A percentile compares a stretch with the other conserved stretches of the same genome.
These are phyloP conservation scores for Diplazon laetatorius DNA, from an alignment of 2,888 invertebrate genomes.

Conservation along the genomic window DNA sequence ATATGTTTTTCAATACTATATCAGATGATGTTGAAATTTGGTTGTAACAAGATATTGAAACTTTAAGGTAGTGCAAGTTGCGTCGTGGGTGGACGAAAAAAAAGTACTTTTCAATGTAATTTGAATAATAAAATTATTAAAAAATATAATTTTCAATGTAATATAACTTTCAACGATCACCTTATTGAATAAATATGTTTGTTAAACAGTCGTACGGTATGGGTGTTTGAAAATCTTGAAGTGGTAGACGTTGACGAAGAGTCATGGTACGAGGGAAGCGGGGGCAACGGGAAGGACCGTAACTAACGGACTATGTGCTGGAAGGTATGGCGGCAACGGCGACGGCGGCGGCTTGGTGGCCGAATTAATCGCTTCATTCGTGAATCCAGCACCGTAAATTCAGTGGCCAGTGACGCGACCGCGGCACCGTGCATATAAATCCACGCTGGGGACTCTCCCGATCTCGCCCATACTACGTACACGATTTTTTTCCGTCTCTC, in stretches of 20 bases:
- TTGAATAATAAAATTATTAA: too few species aligned
- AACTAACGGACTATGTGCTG: conserved; percentile 59
- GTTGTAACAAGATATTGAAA: too few species aligned
- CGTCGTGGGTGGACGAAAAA: too few species aligned
- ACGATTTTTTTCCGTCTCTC: conserved; percentile 3
- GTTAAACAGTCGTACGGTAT: not conserved
- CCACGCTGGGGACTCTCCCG: conserved; percentile 49
- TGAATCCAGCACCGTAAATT: conserved; percentile 60
- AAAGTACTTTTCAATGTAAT: too few species aligned
- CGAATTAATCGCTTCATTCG: conserved; percentile 65
- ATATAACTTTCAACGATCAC: too few species aligned
- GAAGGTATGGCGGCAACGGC: conserved; percentile 44
- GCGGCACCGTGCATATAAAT: conserved; percentile 59
- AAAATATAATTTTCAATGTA: too few species aligned
- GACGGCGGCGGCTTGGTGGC: conserved; percentile 52
- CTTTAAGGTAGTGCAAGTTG: too few species aligned
- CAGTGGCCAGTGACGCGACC: conserved; percentile 61
- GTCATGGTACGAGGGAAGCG: conserved; percentile 56
- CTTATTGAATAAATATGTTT: too few species aligned
- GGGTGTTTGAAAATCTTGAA: conserved; percentile 22
- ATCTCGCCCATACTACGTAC: conserved; percentile 15
- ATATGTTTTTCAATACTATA: too few species aligned
- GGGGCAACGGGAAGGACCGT: conserved; percentile 54
- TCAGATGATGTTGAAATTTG: too few species aligned
- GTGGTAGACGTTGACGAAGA: conserved; percentile 58